phyloP scores from a whole-genome alignment of 2,113 vertebrate species.

The Aythya baeri region DNA sequence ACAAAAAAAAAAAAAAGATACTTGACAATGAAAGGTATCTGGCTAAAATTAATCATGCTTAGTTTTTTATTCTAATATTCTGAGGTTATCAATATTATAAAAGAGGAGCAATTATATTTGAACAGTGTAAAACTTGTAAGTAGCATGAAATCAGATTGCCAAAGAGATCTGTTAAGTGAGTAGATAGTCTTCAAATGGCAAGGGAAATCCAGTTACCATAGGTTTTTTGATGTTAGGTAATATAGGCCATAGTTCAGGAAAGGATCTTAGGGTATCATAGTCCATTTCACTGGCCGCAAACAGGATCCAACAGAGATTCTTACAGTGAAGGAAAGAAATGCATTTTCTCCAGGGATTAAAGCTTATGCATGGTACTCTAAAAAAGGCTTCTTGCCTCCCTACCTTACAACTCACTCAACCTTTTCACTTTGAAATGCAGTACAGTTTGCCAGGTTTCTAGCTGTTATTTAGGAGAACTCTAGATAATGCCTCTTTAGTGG shows the following conservation, averaged over 20 bases:
- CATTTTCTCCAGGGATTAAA: neutral
- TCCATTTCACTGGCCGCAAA: neutral
- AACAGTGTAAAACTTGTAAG: neutral
- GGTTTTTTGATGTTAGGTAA: neutral
- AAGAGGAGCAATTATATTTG: constrained; percentile 7
- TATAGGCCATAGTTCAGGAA: neutral
- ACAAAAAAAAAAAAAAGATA: neutral
- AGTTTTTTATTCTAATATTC: neutral
- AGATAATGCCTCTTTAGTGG: neutral
- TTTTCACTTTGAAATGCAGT: neutral
- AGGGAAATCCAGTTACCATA: neutral
- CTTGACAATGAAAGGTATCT: neutral
- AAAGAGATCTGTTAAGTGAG: constrained; percentile 1
- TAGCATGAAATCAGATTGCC: constrained; percentile 15
- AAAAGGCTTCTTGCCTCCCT: neutral
- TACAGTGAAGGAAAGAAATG: neutral
- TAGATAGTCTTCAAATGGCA: neutral
- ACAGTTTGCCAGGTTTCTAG: neutral
- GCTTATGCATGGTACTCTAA: neutral
- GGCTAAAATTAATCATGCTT: neutral
- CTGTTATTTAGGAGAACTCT: neutral
- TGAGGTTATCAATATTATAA: neutral
- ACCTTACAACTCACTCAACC: neutral
- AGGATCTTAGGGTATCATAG: neutral
- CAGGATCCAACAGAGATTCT: neutral